Conservation (phyloP, 2,113 vertebrate genomes). For the Syngnathoides biaculeatus region DNA sequence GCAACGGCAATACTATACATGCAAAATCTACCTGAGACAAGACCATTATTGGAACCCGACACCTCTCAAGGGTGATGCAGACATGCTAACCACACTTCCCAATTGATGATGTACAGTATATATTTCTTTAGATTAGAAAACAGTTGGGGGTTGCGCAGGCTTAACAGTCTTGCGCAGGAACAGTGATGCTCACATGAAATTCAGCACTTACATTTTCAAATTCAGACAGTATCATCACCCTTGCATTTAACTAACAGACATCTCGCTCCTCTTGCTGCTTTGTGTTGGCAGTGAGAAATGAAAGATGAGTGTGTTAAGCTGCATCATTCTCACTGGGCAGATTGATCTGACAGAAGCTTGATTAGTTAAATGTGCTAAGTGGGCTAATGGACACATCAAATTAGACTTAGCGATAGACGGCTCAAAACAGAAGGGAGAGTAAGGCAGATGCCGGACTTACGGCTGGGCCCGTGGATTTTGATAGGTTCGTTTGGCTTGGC, state of each 20-base stretch:
- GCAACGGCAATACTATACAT: too few relatives aligned
- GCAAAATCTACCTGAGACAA: too few relatives aligned
- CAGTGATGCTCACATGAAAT: too few relatives aligned
- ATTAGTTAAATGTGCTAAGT: slow-evolving; percentile 51
- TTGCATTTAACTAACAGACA: not conserved
- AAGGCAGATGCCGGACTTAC: slow-evolving; percentile 71
- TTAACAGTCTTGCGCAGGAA: too few relatives aligned
- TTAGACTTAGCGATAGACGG: slow-evolving; percentile 24
- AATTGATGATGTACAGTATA: too few relatives aligned
- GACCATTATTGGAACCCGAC: too few relatives aligned
- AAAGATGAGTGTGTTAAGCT: slow-evolving; percentile 30
- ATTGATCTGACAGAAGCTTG: slow-evolving; percentile 41
- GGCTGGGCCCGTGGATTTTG: slow-evolving; percentile 95
- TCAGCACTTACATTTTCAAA: not conserved
- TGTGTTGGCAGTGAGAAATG: slow-evolving; percentile 14
- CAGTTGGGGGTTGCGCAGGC: too few relatives aligned
- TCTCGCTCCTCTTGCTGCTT: slow-evolving; percentile 1
- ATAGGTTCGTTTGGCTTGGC: slow-evolving; percentile 87
- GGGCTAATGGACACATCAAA: slow-evolving; percentile 28
- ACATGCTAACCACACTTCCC: too few relatives aligned
- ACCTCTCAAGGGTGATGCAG: too few relatives aligned
- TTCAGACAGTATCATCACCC: not conserved
- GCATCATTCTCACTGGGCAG: slow-evolving; percentile 19
- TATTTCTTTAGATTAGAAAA: too few relatives aligned
- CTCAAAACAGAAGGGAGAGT: slow-evolving; percentile 32